A percentile compares a stretch with the other conserved stretches of the same genome.
Conservation (phyloP, 2,797 vertebrate species). For the Rhinatrema bivittatum region DNA sequence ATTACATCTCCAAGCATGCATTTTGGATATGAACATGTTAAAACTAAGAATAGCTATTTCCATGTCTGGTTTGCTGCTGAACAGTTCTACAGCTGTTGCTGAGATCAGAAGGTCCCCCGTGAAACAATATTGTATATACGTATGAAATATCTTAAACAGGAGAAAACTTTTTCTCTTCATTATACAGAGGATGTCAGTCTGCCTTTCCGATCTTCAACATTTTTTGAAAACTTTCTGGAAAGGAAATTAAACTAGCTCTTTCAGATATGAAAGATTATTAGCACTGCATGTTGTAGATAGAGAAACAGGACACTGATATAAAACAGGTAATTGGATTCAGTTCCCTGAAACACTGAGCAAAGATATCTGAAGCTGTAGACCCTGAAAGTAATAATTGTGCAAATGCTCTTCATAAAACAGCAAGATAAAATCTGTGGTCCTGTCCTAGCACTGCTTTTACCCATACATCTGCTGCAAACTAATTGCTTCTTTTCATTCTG, state of each 20-base stretch:
- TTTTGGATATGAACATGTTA: too few species aligned
- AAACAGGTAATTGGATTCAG: slow-evolving; percentile 44
- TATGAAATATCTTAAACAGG: too few species aligned
- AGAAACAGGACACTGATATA: slow-evolving; percentile 33
- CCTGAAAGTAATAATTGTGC: slow-evolving; percentile 31
- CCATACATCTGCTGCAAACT: slow-evolving; percentile 36
- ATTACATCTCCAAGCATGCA: too few species aligned
- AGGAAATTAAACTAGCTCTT: slow-evolving; percentile 56
- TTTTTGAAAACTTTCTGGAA: slow-evolving; percentile 20
- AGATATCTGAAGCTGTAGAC: slow-evolving; percentile 39
- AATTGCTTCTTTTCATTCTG: slow-evolving; percentile 41
- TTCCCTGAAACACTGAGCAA: slow-evolving; percentile 21
- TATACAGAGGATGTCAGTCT: too few species aligned
- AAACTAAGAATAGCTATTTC: too few species aligned
- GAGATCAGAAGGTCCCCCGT: too few species aligned
- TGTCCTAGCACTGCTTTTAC: slow-evolving; percentile 24
- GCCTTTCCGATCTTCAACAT: slow-evolving; percentile 34
- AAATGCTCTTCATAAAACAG: slow-evolving; percentile 49
- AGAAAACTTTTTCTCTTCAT: too few species aligned
- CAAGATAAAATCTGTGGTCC: slow-evolving; percentile 40
- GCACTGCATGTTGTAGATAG: slow-evolving; percentile 1
- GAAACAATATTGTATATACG: too few species aligned
- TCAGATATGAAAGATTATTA: slow-evolving; percentile 23
- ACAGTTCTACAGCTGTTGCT: too few species aligned
- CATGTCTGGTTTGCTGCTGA: too few species aligned